Conservation (phyloP, 2,888 invertebrate genomes). For the Heteromyza rotundicornis region DNA sequence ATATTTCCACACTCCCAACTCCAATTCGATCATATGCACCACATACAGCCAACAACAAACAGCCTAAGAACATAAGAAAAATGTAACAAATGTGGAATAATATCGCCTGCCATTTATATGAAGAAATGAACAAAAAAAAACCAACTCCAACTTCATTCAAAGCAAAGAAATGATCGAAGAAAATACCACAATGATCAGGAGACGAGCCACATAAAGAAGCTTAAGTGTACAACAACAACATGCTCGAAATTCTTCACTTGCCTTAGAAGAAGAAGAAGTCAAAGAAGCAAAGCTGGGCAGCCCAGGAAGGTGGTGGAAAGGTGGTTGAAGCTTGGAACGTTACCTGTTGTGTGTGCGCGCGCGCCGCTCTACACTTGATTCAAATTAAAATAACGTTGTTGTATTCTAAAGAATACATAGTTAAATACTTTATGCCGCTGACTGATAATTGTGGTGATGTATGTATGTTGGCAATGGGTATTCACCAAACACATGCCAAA, state of each 20-base stretch:
- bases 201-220: not conserved
- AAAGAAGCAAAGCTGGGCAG: not conserved
- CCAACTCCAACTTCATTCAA: not conserved
- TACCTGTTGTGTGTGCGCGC: not conserved
- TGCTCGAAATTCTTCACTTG: not conserved
- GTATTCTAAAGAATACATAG: not conserved
- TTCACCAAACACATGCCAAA: not conserved
- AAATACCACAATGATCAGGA: not conserved
- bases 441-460: not conserved
- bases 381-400: slow-evolving; percentile 1
- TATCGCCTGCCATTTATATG: no score
- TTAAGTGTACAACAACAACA: slow-evolving; percentile 8
- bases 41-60: not conserved
- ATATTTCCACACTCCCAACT: no score
- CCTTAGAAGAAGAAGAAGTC: no score
- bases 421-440: not conserved
- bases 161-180: not conserved
- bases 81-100: not conserved
- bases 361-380: not conserved
- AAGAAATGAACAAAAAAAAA: not conserved
- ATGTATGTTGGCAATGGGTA: not conserved
- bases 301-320: not conserved
- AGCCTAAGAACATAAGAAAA: not conserved
- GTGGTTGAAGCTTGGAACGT: not conserved
- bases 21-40: no score